Percentiles rank a stretch among this genome's conserved stretches.
phyloP scores from a whole-genome alignment of 2,888 invertebrate species.

The Polymixis flavicincta region DNA sequence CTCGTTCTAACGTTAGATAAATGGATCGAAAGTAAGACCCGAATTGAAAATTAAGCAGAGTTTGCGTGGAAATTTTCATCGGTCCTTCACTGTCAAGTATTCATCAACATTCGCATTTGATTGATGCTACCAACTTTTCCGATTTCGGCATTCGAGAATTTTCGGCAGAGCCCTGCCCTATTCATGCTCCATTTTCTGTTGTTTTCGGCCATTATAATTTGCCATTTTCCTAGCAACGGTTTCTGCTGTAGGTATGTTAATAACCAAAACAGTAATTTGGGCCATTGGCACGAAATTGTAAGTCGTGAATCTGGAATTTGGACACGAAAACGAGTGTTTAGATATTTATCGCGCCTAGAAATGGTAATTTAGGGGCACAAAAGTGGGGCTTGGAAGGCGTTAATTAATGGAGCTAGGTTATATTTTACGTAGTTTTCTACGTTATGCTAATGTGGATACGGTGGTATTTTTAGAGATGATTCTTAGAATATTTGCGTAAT shows the following conservation, averaged over 20 bases:
- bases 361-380: conserved; percentile 34
- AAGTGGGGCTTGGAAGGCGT: conserved; percentile 33
- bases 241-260: conserved; percentile 37
- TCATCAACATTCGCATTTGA: conserved; percentile 48
- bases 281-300: conserved; percentile 46
- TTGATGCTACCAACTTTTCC: conserved; percentile 45
- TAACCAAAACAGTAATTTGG: conserved; percentile 44
- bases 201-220: conserved; percentile 45
- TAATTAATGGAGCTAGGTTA: conserved; percentile 41
- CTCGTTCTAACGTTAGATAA: conserved; percentile 19
- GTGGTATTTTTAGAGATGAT: not conserved
- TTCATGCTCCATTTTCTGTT: conserved; percentile 35
- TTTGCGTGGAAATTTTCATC: conserved; percentile 31
- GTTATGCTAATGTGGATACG: conserved; percentile 10
- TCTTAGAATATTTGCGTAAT: not conserved
- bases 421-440: conserved; percentile 25
- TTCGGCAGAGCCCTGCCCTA: conserved; percentile 20
- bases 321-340: conserved; percentile 48
- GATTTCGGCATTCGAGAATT: conserved; percentile 27
- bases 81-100: conserved; percentile 37
- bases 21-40: conserved; percentile 20
- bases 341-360: conserved; percentile 57
- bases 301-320: conserved; percentile 40
- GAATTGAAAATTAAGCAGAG: conserved; percentile 19
- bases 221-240: conserved; percentile 24